Percentiles rank a stretch among this genome's conserved stretches.
Conservation (phyloP, 2,888 invertebrate genomes). For the Spodoptera littoralis region DNA sequence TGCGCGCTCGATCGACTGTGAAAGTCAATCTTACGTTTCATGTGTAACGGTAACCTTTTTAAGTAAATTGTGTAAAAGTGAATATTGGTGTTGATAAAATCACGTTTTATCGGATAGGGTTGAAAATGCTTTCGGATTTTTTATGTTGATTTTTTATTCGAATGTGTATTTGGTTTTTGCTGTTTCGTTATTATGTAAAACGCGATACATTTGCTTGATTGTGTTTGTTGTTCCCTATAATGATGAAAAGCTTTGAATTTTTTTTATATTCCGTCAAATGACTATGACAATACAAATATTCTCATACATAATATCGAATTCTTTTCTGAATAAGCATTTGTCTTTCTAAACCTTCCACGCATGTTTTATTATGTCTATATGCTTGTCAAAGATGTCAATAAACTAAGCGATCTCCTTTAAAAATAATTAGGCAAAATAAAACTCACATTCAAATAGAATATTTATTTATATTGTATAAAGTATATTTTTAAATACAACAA, state of each 20-base stretch:
- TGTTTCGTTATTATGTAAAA: constrained; percentile 7
- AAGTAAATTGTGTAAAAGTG: constrained; percentile 45
- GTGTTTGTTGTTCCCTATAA: constrained; percentile 5
- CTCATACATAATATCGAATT: no score
- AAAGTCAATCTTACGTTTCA: constrained; percentile 56
- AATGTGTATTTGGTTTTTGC: constrained; percentile 10
- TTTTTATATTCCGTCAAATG: constrained; percentile 17
- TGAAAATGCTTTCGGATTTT: constrained; percentile 21
- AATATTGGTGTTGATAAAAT: constrained; percentile 42
- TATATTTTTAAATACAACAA: constrained; percentile 25
- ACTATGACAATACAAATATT: no score
- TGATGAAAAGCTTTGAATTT: no score
- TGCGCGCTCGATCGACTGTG: constrained; percentile 55
- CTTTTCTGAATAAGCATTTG: no score
- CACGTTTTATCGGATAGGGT: constrained; percentile 17
- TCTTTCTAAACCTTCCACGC: no score
- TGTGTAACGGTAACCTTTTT: constrained; percentile 47
- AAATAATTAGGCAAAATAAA: constrained; percentile 11
- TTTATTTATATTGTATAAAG: constrained; percentile 37
- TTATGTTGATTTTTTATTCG: constrained; percentile 28
- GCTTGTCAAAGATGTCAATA: no score
- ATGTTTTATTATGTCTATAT: no score
- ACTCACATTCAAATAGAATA: constrained; percentile 15
- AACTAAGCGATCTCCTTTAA: no score
- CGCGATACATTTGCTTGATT: constrained; percentile 10